Evolutionary conservation across 2,113 vertebrate species (phyloP).

Genomic region (Lasiurus cinereus): DNA sequence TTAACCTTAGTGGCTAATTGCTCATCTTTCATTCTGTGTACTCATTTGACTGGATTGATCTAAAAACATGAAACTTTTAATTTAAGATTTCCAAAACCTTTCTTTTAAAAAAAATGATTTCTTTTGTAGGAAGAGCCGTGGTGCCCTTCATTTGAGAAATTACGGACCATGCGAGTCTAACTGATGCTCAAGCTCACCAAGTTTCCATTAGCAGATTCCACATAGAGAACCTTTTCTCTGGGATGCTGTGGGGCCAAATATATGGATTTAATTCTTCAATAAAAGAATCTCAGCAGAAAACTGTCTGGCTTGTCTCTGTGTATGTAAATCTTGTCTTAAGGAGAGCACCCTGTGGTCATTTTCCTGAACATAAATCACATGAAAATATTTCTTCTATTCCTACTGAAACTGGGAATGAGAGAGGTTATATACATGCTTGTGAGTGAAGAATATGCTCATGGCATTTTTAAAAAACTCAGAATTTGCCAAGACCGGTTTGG

Average conservation of each 20-base stretch:
- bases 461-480: neutral
- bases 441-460: neutral
- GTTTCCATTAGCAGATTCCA: neutral
- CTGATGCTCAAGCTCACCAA: neutral
- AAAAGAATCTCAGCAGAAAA: conserved; percentile 54
- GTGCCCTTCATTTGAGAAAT: neutral
- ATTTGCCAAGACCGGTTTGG: no score
- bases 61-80: neutral
- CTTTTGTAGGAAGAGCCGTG: neutral
- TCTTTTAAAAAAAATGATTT: neutral
- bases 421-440: neutral
- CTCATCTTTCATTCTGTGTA: neutral
- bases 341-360: neutral
- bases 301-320: neutral
- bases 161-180: neutral
- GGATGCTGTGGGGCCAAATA: neutral
- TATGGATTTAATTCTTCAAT: conserved; percentile 37
- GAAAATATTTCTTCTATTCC: neutral
- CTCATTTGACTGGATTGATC: neutral
- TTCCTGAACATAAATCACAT: neutral
- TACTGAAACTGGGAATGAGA: neutral
- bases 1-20: neutral
- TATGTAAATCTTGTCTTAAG: neutral
- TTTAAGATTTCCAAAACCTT: neutral
- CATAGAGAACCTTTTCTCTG: neutral